These are phyloP conservation scores for Brevimyrus niger DNA, from an alignment of 2,113 vertebrate genomes.

Conservation along the genomic window DNA sequence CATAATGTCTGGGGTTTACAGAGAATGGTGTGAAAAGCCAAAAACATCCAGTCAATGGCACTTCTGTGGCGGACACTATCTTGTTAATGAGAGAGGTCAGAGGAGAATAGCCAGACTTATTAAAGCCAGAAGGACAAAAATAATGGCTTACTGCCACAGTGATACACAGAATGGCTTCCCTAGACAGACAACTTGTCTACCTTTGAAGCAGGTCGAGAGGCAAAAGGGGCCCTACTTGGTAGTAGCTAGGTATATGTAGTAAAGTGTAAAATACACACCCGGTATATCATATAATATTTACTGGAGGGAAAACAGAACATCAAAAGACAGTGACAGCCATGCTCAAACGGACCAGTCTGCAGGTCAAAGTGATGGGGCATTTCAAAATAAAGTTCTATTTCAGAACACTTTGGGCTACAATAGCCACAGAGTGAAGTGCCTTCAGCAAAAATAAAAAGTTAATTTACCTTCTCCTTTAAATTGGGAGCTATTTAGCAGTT, in stretches of 20 bases:
- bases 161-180: background rate
- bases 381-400: background rate
- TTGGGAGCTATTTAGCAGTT: conserved; percentile 25
- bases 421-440: background rate
- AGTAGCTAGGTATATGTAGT: background rate
- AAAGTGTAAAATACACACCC: background rate
- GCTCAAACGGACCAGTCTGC: background rate
- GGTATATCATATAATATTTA: background rate
- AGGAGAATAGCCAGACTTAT: background rate
- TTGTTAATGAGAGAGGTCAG: background rate
- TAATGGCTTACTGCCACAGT: background rate
- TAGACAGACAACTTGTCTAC: background rate
- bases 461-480: conserved; percentile 11
- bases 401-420: background rate
- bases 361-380: background rate
- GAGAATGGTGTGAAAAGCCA: background rate
- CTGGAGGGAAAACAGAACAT: background rate
- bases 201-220: background rate
- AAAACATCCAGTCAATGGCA: background rate
- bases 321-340: background rate
- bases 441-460: conserved; percentile 12
- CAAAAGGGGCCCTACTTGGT: background rate
- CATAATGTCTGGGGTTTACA: background rate
- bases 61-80: background rate
- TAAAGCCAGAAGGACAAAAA: background rate